Percentiles rank a stretch among this genome's conserved stretches.
phyloP scores from a whole-genome alignment of 2,888 invertebrate genomes.

The Drosophila antonietae region DNA sequence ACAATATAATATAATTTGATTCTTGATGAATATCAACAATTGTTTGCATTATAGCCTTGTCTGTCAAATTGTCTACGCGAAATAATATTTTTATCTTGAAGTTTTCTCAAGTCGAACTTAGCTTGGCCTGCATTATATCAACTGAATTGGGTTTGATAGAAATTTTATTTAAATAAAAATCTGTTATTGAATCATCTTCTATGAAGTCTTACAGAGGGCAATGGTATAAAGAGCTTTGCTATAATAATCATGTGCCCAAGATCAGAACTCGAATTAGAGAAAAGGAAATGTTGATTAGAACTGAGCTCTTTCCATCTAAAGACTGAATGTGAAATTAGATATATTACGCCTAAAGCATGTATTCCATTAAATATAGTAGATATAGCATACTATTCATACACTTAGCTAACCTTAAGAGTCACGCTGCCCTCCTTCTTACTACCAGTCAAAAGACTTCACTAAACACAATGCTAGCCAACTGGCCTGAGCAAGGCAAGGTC shows the following conservation, averaged over 20 bases:
- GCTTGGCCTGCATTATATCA: background rate
- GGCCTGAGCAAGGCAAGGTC: conserved; percentile 7
- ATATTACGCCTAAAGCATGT: no score
- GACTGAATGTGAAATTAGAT: no score
- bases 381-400: background rate
- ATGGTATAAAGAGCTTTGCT: background rate
- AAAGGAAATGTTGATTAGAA: background rate
- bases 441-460: rapidly evolving
- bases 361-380: background rate
- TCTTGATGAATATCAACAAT: background rate
- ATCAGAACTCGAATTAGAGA: no score
- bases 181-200: no score
- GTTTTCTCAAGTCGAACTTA: background rate
- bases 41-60: background rate
- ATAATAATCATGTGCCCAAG: background rate
- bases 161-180: background rate
- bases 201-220: background rate
- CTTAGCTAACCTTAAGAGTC: background rate
- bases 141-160: background rate
- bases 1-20: background rate
- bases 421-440: background rate
- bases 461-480: background rate
- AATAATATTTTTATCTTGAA: background rate
- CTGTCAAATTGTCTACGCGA: background rate
- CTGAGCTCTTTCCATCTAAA: no score